Evolutionary conservation across 2,888 invertebrate genomes (phyloP), one percentile per base, ranked within the genome.

Genomic region (Lithodes maja): DNA sequence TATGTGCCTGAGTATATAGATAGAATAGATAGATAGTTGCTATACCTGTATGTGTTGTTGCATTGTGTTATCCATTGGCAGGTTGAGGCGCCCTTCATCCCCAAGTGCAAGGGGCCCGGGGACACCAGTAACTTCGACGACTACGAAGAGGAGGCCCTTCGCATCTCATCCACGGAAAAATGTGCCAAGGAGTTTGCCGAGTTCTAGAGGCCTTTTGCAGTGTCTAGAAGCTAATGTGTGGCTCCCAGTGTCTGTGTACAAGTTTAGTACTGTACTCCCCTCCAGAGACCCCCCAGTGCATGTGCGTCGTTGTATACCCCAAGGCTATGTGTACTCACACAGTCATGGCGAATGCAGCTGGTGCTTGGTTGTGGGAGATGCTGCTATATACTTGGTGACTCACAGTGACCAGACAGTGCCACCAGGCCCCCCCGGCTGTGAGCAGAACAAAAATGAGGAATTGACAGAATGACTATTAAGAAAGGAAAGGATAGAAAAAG

Each of bases 91-190:
- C 99, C 99, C 74, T 99, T 99, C 95, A 97, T 99, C 94, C 99
- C 99, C 71, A 97, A 98, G 94, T 99, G 98, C 95, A 99, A 99
- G 95, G 99, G 99, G 90, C 98, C 99, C 17, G 99, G 99, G 54
- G 99, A 99, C 94, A 98, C 99, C 90, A 99, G 99, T 95, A 99
- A 99, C 95, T 99, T 99, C 94, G 99, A 99, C 94, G 99, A 99
- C 94, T 99, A 99, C 94, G 99, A 99, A 94, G 99, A 99, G 95
- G 99, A 99, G 94, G 97, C 98, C 92, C 95, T 99, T 93, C 97
- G 99, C 95, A 99, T 99, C 94, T 99, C 99, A 93, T 97, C 99
- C 92, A 98, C 98, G 93, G 99, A 99, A 95, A 99, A 99, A 95
- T 99, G 99, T 96, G 98, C 99, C 94, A 99, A 99, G 95, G 99